A percentile compares a stretch with the other conserved stretches of the same genome.
phyloP scores from a whole-genome alignment of 2,113 vertebrate species.

The Stomatorhinus ivindoensis region DNA sequence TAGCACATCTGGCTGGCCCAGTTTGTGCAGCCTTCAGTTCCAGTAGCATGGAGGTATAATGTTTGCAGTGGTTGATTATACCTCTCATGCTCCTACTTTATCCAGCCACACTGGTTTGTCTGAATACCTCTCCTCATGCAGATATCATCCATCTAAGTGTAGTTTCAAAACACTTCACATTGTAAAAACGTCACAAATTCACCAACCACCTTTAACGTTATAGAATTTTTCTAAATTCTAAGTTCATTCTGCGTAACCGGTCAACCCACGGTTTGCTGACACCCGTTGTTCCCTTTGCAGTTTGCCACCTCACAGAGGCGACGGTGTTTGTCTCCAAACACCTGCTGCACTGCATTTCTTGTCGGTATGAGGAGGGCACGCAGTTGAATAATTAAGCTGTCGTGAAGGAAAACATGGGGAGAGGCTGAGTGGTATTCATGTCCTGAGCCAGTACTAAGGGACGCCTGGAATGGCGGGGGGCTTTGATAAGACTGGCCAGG shows the following conservation, averaged over 20 bases:
- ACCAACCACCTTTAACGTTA: background rate
- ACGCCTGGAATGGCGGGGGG: slow-evolving; percentile 42
- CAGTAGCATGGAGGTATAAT: background rate
- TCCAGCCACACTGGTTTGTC: background rate
- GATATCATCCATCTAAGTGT: background rate
- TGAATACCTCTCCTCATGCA: background rate
- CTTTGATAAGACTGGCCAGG: slow-evolving; percentile 54
- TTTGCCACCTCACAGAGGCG: background rate
- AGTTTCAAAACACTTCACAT: background rate
- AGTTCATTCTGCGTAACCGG: background rate
- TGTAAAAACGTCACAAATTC: background rate
- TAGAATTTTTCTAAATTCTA: background rate
- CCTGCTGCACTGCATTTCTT: background rate
- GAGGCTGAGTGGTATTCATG: background rate
- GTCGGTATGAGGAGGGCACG: background rate
- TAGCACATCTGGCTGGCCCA: background rate
- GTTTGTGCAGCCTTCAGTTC: background rate
- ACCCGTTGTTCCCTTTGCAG: background rate
- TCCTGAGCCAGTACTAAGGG: background rate
- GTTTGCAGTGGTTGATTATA: background rate
- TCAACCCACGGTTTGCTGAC: background rate
- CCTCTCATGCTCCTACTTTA: background rate
- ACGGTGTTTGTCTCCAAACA: background rate
- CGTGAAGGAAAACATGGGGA: background rate
- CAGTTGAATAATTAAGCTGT: background rate